Conservation (phyloP, 2,797 vertebrate genomes). For the Phalloptychus januarius region DNA sequence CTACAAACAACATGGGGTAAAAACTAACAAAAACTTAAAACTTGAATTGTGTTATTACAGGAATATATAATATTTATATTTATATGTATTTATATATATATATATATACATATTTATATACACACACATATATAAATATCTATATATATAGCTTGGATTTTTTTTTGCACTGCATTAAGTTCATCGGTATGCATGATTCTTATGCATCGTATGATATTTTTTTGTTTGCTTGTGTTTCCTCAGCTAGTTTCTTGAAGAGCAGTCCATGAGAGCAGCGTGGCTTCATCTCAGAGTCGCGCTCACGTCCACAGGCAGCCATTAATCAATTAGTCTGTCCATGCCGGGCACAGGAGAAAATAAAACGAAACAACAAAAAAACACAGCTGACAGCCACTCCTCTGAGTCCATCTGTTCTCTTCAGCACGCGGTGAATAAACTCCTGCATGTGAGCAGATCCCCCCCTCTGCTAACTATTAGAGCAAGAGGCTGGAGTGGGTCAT, state of each 20-base stretch:
- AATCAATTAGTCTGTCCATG: conserved; percentile 54
- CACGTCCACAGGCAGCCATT: conserved; percentile 51
- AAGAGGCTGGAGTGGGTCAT: conserved; percentile 44
- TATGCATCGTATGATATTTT: conserved; percentile 71
- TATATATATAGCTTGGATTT: conserved; percentile 74
- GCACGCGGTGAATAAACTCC: conserved; percentile 53
- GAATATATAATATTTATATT: conserved; percentile 78
- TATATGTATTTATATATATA: conserved; percentile 57
- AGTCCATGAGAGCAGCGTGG: conserved; percentile 54
- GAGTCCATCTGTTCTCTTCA: conserved; percentile 44
- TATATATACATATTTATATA: conserved; percentile 48
- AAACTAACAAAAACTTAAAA: conserved; percentile 74
- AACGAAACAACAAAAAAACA: conserved; percentile 1
- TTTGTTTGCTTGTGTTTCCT: conserved; percentile 36
- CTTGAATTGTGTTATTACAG: conserved; percentile 80
- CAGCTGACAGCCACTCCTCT: conserved; percentile 47
- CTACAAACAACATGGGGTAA: conserved; percentile 74
- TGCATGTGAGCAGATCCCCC: conserved; percentile 43
- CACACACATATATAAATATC: conserved; percentile 45
- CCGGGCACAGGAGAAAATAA: conserved; percentile 29
- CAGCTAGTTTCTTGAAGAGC: conserved; percentile 53
- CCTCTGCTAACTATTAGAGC: conserved; percentile 52
- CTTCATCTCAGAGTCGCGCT: conserved; percentile 65
- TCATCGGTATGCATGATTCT: conserved; percentile 75
- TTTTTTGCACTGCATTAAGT: conserved; percentile 82